These are phyloP conservation scores for Trematomus loennbergii DNA, from an alignment of 2,113 vertebrate species.

Conservation along the genomic window DNA sequence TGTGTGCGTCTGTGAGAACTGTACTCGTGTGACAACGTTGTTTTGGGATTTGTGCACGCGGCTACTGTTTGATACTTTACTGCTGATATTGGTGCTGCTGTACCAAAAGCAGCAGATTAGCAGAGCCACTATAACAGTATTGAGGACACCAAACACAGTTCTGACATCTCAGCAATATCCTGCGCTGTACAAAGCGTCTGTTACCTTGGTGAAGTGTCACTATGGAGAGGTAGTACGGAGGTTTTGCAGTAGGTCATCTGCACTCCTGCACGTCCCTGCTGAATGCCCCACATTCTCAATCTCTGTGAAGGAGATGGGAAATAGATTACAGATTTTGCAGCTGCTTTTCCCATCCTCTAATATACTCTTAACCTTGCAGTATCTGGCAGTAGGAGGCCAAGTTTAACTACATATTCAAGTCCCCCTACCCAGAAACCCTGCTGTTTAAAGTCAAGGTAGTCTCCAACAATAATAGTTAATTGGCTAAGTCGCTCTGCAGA, in stretches of 20 bases:
- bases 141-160: conserved; percentile 42
- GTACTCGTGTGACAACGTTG: conserved; percentile 22
- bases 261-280: neutral
- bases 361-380: conserved; percentile 36
- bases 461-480: conserved; percentile 61
- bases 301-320: conserved; percentile 22
- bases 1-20: conserved; percentile 7
- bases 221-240: conserved; percentile 5
- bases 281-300: conserved; percentile 31
- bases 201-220: conserved; percentile 14
- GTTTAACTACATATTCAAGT: conserved; percentile 33
- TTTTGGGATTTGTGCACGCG: conserved; percentile 45
- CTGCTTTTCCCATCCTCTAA: conserved; percentile 36
- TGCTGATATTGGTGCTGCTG: conserved; percentile 59
- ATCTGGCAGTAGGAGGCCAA: conserved; percentile 32
- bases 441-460: conserved; percentile 50
- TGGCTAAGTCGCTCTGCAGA: conserved; percentile 39
- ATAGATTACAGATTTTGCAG: conserved; percentile 24
- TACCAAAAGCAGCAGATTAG: conserved; percentile 65
- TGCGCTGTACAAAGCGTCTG: conserved; percentile 21
- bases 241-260: conserved; percentile 23
- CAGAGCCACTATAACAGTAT: conserved; percentile 38
- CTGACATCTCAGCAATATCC: conserved; percentile 52
- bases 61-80: conserved; percentile 39
- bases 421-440: conserved; percentile 21